Evolutionary conservation across 2,797 vertebrate genomes (phyloP), one percentile per base, ranked within the genome.

Genomic region (Takifugu ocellatus): DNA sequence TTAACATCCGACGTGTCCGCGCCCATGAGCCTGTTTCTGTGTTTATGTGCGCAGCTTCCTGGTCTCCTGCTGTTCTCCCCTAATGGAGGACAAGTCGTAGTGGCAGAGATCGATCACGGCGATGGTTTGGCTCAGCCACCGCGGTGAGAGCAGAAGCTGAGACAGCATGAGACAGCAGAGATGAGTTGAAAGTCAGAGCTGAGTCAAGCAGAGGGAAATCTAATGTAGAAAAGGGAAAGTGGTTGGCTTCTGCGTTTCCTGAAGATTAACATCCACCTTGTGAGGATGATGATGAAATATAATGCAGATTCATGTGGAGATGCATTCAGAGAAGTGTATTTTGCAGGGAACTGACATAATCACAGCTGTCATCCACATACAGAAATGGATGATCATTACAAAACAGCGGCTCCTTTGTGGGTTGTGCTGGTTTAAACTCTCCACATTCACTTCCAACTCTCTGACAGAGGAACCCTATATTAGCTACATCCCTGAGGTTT

Each of bases 51-150:
- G 39, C 59, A 42, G 36, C n/a, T 68, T 59, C 26, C 53, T n/a
- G 42, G 62, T 59, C 59, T 51, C 75, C 75, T 1, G 59, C 77
- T 79, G 76, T 64, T 76, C 66, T 57, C 51, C 59, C 52, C 78
- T 84, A 87, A 85, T 80, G 67, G 81, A 83, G 74, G 79, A 68
- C 77, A 82, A 84, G 82, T 66, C 73, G 81, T 88, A 87, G 86
- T 85, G 79, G 83, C 70, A 78, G 82, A 76, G 79, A 84, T 88
- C 74, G 82, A 83, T 86, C 81, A 84, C 59, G 68, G 69, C 2
- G 21, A 82, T 71, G 59, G 60, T 55, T 69, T 65, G 60, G 70
- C 71, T 61, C 73, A 66, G 73, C 76, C 78, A 54, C 79, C 64
- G 56, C 75, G 49, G 72, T 60, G 68, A 83, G 70, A 82, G 64